Evolutionary conservation across 2,888 invertebrate genomes (phyloP).

Genomic region (Drosophila falleni): DNA sequence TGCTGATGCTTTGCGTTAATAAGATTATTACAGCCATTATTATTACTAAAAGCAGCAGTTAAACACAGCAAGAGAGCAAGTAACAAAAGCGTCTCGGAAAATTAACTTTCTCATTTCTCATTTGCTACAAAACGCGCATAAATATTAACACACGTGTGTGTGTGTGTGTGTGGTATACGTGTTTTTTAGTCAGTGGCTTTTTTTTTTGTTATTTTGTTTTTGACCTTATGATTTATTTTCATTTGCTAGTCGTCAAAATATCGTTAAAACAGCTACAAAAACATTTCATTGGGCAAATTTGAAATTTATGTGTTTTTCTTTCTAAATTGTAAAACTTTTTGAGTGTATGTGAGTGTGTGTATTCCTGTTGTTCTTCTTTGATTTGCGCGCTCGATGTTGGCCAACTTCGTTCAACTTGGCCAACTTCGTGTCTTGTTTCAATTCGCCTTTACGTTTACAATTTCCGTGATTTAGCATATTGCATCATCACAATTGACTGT

Average conservation of each 20-base stretch:
- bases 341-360: constrained; percentile 4
- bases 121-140: constrained; percentile 5
- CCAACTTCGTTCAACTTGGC: constrained; percentile 18
- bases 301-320: constrained; percentile 69
- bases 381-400: constrained; percentile 26
- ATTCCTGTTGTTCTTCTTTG: constrained; percentile 33
- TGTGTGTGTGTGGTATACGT: not conserved
- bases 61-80: not conserved
- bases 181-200: constrained; percentile 8
- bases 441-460: constrained; percentile 16
- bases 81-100: constrained; percentile 22
- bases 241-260: constrained; percentile 66
- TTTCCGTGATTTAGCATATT: constrained; percentile 45
- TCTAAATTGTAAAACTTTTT: constrained; percentile 60
- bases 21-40: constrained; percentile 13
- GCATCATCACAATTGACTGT: constrained; percentile 59
- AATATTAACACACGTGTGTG: not conserved
- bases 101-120: constrained; percentile 27
- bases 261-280: constrained; percentile 67
- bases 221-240: constrained; percentile 66
- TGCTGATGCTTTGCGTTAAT: constrained; percentile 4
- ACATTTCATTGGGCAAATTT: constrained; percentile 65
- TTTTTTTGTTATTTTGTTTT: constrained; percentile 11
- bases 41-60: constrained; percentile 20
- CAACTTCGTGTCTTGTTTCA: constrained; percentile 22